Evolutionary conservation across 2,888 invertebrate genomes (phyloP).

Genomic region (Neoitamus cyanurus): DNA sequence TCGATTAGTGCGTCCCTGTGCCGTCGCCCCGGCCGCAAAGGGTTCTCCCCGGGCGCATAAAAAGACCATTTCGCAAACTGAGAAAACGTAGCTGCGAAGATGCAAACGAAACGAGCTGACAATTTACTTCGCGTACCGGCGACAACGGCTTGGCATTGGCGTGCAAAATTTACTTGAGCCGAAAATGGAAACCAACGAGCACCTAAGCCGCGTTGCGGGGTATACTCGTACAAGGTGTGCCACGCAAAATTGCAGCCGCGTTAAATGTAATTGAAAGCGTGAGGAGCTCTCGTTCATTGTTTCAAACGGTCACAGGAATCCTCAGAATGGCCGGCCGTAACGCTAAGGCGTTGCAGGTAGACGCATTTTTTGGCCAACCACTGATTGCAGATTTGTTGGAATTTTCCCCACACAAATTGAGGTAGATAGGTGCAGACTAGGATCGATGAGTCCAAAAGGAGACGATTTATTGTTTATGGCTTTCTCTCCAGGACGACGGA

Average conservation of each 20-base stretch:
- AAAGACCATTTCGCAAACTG: neutral
- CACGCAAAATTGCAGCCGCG: slow-evolving; percentile 10
- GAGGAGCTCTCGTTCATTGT: neutral
- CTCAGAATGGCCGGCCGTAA: neutral
- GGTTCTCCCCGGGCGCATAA: neutral
- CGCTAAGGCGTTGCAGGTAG: neutral
- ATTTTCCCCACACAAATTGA: slow-evolving; percentile 19
- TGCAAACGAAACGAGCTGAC: slow-evolving; percentile 40
- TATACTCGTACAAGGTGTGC: neutral
- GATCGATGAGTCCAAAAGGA: neutral
- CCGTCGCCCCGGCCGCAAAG: neutral
- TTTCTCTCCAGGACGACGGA: neutral
- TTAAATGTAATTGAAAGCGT: slow-evolving; percentile 30
- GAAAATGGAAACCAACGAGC: slow-evolving; percentile 33
- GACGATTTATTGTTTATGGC: slow-evolving; percentile 22
- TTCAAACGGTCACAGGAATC: neutral
- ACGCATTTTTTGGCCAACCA: neutral
- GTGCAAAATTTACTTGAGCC: slow-evolving; percentile 15
- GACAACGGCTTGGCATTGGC: slow-evolving; percentile 30
- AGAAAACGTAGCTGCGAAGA: slow-evolving; percentile 14
- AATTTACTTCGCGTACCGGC: slow-evolving; percentile 18
- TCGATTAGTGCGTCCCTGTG: slow-evolving; percentile 19
- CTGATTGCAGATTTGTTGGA: slow-evolving; percentile 31
- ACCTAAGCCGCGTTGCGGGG: neutral
- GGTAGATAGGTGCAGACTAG: neutral